A percentile compares a stretch with the other conserved stretches of the same genome.
phyloP scores from a whole-genome alignment of 2,797 vertebrate species.

The Glossophaga mutica region DNA sequence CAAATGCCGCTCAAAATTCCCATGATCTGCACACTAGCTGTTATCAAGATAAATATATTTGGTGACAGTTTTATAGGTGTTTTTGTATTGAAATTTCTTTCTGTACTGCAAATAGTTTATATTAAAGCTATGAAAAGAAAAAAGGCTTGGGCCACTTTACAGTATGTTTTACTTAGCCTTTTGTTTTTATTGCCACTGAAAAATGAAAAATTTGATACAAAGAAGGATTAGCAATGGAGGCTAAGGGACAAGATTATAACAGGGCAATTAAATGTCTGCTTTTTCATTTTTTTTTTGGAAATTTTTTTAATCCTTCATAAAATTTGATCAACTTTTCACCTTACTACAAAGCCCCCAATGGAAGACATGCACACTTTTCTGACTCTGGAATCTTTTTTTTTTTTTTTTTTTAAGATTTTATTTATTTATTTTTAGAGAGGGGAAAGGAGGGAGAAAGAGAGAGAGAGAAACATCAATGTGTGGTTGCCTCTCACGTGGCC shows the following conservation, averaged over 20 bases:
- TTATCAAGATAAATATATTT: constrained; percentile 13
- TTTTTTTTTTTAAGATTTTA: too few species aligned
- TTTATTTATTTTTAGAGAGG: too few species aligned
- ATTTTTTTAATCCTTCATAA: not conserved
- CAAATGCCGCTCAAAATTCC: constrained; percentile 19
- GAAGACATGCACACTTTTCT: not conserved
- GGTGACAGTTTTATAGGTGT: not conserved
- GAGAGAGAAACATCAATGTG: too few species aligned
- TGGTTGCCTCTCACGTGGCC: too few species aligned
- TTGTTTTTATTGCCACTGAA: not conserved
- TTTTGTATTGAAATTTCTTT: not conserved
- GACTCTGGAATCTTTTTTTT: not conserved
- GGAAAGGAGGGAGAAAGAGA: too few species aligned
- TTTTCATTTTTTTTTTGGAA: not conserved
- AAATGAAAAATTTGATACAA: not conserved
- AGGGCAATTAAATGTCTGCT: not conserved
- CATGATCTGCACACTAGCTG: not conserved
- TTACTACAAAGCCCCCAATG: not conserved
- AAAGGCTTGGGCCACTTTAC: not conserved
- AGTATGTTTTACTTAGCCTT: not conserved
- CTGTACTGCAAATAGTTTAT: not conserved
- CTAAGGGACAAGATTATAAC: not conserved
- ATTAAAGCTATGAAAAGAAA: not conserved
- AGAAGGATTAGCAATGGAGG: not conserved
- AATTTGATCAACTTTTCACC: not conserved